Evolutionary conservation across 2,888 invertebrate genomes (phyloP).

Genomic region (Agriopis marginaria): DNA sequence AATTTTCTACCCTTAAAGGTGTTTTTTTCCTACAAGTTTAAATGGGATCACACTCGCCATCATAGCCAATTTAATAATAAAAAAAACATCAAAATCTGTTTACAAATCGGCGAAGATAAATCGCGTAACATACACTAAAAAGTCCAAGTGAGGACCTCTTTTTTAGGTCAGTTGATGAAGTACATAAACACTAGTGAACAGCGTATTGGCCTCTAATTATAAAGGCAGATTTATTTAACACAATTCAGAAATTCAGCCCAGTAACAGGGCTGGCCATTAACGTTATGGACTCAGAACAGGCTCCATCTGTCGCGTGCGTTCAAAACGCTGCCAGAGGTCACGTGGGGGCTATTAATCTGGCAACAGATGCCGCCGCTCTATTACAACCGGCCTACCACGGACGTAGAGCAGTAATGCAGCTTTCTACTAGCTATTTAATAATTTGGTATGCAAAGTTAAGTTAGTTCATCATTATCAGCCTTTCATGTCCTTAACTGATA

Average conservation of each 20-base stretch:
- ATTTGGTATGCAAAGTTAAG: too few species aligned
- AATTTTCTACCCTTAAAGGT: too few species aligned
- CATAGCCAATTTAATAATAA: too few species aligned
- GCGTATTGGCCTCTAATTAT: slow-evolving; percentile 9
- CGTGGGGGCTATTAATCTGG: slow-evolving; percentile 66
- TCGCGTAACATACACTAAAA: too few species aligned
- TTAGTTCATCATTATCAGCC: too few species aligned
- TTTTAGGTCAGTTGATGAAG: neutral
- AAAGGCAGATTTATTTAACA: slow-evolving; percentile 24
- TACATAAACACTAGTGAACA: neutral
- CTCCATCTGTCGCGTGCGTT: slow-evolving; percentile 44
- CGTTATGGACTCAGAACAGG: slow-evolving; percentile 37
- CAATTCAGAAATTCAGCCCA: slow-evolving; percentile 19
- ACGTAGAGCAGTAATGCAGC: slow-evolving; percentile 23
- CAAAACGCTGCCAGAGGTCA: slow-evolving; percentile 56
- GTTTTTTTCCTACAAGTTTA: too few species aligned
- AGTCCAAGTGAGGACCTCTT: too few species aligned
- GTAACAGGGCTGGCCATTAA: slow-evolving; percentile 33
- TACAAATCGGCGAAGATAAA: too few species aligned
- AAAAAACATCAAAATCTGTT: too few species aligned
- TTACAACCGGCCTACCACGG: slow-evolving; percentile 50
- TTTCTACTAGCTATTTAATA: neutral
- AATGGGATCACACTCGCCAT: too few species aligned
- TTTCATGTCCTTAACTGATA: too few species aligned
- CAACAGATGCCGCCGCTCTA: slow-evolving; percentile 65